phyloP scores from a whole-genome alignment of 2,888 invertebrate genomes.

The Azorinus chamasolen region DNA sequence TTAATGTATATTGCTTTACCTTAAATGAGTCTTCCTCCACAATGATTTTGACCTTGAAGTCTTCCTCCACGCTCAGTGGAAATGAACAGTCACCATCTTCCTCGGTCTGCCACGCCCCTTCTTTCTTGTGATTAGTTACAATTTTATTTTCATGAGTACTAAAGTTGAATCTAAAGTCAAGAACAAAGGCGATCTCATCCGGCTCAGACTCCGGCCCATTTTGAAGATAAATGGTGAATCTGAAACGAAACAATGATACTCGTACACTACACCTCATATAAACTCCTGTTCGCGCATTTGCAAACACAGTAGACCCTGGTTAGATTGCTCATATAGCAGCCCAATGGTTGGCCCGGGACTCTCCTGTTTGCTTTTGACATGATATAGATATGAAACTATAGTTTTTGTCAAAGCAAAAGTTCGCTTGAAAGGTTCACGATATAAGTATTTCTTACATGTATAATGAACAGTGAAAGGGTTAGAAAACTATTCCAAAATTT shows the following conservation, averaged over 20 bases:
- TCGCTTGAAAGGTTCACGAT: no score
- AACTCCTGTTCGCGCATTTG: no score
- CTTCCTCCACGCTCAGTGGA: conserved; percentile 40
- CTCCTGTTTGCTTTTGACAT: no score
- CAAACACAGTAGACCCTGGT: no score
- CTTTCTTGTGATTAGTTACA: conserved; percentile 59
- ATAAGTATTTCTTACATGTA: no score
- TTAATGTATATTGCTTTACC: conserved; percentile 25
- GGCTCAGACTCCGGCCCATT: conserved; percentile 53
- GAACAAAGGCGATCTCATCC: conserved; percentile 59
- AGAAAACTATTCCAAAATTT: no score
- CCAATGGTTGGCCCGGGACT: no score
- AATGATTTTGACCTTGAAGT: conserved; percentile 61
- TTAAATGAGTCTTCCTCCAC: conserved; percentile 61
- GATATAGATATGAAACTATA: no score
- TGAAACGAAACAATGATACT: conserved; percentile 8
- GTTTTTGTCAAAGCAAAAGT: no score
- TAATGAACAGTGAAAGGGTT: no score
- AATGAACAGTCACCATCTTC: conserved; percentile 50
- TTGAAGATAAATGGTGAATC: conserved; percentile 59
- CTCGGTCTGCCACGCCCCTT: conserved; percentile 52
- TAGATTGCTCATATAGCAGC: neutral
- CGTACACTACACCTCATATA: neutral
- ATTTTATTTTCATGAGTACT: conserved; percentile 42
- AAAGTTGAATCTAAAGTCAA: conserved; percentile 59